Conservation (phyloP, 2,113 vertebrate species). For the Morone saxatilis region DNA sequence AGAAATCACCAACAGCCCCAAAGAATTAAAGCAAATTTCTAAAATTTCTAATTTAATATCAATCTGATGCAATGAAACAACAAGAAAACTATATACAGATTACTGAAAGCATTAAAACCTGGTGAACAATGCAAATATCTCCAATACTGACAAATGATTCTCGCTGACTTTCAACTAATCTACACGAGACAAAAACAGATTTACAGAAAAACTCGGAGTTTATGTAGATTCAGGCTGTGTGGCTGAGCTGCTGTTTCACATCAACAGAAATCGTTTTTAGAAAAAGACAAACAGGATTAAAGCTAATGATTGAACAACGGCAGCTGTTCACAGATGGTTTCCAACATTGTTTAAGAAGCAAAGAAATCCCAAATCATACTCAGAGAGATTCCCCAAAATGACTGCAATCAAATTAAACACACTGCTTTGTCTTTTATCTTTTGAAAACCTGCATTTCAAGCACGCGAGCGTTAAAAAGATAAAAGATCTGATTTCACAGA, state of each 20-base stretch:
- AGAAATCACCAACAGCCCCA: not conserved
- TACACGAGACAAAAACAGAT: conserved; percentile 21
- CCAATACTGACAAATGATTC: not conserved
- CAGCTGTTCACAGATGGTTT: conserved; percentile 43
- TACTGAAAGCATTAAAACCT: not conserved
- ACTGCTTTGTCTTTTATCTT: not conserved
- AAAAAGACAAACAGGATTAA: conserved; percentile 40
- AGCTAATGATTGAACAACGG: conserved; percentile 31
- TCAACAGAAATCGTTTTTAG: conserved; percentile 19
- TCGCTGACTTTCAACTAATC: not conserved
- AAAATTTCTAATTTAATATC: not conserved
- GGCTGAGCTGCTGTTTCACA: conserved; percentile 23
- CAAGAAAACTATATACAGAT: conserved; percentile 1
- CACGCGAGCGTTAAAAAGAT: too few species aligned
- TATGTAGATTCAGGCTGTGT: conserved; percentile 31
- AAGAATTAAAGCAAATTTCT: not conserved
- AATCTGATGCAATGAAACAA: not conserved
- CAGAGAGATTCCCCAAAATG: not conserved
- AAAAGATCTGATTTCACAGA: too few species aligned
- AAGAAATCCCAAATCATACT: conserved; percentile 47
- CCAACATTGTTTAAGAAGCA: conserved; percentile 5
- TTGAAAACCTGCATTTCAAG: too few species aligned
- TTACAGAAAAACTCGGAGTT: not conserved
- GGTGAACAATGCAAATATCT: not conserved
- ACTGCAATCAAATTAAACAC: conserved; percentile 25